Conservation (phyloP, 2,888 invertebrate species). For the Cybosia mesomella region DNA sequence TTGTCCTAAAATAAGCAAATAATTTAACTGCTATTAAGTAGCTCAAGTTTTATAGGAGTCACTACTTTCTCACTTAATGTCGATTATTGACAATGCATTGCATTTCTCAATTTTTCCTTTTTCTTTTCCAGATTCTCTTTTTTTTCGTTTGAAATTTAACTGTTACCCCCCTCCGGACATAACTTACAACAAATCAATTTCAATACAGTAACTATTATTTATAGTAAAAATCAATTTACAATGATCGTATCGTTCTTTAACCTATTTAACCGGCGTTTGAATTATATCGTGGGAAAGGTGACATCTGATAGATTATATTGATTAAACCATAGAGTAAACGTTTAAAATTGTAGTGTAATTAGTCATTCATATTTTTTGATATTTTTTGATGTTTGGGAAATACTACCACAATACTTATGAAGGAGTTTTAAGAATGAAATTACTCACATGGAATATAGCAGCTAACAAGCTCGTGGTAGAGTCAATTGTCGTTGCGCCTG, state of each 20-base stretch:
- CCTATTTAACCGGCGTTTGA: slow-evolving; percentile 6
- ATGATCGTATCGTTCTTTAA: slow-evolving; percentile 7
- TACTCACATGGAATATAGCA: too few relatives aligned
- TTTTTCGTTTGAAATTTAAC: too few relatives aligned
- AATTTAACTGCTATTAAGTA: background rate
- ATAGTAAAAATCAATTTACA: slow-evolving; percentile 2
- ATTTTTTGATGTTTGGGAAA: background rate
- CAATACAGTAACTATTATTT: background rate
- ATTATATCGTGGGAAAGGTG: slow-evolving; percentile 8
- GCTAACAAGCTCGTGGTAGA: too few relatives aligned
- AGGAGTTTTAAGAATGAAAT: background rate
- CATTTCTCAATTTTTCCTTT: too few relatives aligned
- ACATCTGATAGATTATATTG: slow-evolving; percentile 22
- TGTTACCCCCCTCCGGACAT: background rate
- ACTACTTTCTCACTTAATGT: background rate
- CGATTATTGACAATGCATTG: background rate
- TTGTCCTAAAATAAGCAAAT: background rate
- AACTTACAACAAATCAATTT: background rate
- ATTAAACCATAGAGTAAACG: slow-evolving; percentile 1
- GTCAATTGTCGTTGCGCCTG: too few relatives aligned
- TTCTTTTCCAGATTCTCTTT: too few relatives aligned
- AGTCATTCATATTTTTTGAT: background rate
- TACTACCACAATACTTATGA: too few relatives aligned
- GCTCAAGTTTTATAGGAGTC: background rate
- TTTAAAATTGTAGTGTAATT: background rate